Evolutionary conservation across 2,797 vertebrate species (phyloP).

Genomic region (Pogonophryne albipinna): DNA sequence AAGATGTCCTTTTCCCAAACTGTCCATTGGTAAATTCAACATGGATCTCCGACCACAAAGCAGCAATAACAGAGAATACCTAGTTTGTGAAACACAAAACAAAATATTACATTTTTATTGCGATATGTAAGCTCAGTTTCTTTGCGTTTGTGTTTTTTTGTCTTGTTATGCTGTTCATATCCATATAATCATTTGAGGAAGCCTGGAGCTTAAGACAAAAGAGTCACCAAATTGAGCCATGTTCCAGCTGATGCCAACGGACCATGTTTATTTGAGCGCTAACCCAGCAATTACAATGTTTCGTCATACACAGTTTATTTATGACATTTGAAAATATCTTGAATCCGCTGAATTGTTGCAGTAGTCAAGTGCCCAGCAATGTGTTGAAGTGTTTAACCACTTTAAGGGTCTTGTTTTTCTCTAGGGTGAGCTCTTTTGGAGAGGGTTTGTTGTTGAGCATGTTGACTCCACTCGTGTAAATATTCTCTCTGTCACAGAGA

Average conservation of each 20-base stretch:
- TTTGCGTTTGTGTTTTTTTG: background rate
- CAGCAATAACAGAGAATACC: background rate
- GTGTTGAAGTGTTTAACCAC: background rate
- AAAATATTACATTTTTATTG: background rate
- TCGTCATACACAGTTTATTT: background rate
- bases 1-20: background rate
- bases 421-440: constrained; percentile 16
- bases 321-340: background rate
- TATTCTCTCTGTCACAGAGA: constrained; percentile 26
- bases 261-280: background rate
- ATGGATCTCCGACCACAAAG: too few species aligned
- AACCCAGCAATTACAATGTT: background rate
- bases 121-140: background rate
- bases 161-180: background rate
- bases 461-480: constrained; percentile 23
- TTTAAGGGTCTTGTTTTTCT: constrained; percentile 9
- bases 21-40: constrained; percentile 1
- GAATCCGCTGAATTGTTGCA: background rate
- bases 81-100: background rate
- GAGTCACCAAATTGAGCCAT: background rate
- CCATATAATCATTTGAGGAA: background rate
- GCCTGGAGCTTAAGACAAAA: background rate
- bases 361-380: background rate
- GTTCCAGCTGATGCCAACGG: background rate
- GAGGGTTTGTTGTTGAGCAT: background rate